Base-by-base conservation (phyloP, 2,888 invertebrate species). In the Oscheius onirici region DNA sequence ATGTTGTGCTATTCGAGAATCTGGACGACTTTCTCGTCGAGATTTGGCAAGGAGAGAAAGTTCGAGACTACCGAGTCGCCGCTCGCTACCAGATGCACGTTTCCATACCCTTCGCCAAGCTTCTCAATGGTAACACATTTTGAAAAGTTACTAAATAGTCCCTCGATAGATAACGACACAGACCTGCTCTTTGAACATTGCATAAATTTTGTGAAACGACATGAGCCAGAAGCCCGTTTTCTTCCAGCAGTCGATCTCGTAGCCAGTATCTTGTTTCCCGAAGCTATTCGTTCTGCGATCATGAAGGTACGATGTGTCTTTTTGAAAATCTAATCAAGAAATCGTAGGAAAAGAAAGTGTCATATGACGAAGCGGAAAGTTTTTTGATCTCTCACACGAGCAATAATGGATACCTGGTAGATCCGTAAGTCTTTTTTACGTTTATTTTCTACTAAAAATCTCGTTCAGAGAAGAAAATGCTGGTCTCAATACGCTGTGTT, bases 191-290 rank as follows among this genome's bases (percentile, higher is more conserved):
- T 70, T 28, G 70, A 70, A 15, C 54, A 43, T 17, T 63, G 66
- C 22, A 20, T 70, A 11, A 52, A 70, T 26, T 70, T 63, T 70
- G 54, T 70, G 11, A 20, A 26, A 15, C 24, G 10, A 2, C 40
- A 40, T 17, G 70, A 70, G 22, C 26, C 28, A 52, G 61, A 63
- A 34, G 52, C 41, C 26, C 41, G 63, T 10, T 41, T 40, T n/a
- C 28, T 70, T 15, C 70, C 71, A 6, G 71, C 66, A 2, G 54
- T 75, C 20, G 73, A 72, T 66, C 68, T 73, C 40, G 69, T 74
- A 24, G 44, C 77, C 0, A 71, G 71, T 11, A 46, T 80, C 40
- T 55, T 80, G 17, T 60, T 79, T 24, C 79, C 79, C 1, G 79
- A 79, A 34, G 63, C 77, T 43, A 49, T 76, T 43, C 51, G 76